Conservation (phyloP, 2,113 vertebrate species). For the Oxyruncus cristatus region DNA sequence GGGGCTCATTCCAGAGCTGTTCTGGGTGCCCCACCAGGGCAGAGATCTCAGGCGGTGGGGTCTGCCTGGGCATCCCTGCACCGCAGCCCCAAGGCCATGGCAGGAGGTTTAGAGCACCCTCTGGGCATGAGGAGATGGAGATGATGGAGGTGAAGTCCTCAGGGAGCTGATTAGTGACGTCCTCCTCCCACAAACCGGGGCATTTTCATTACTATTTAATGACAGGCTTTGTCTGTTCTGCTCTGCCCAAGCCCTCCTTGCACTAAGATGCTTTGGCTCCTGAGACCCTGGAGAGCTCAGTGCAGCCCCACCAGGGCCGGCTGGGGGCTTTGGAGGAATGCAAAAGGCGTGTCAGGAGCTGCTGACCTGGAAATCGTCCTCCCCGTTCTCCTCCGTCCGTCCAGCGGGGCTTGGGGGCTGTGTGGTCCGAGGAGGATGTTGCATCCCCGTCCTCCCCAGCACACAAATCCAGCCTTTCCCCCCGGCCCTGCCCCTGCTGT, state of each 20-base stretch:
- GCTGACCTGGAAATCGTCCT: background rate
- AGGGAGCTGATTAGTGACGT: background rate
- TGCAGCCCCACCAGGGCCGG: background rate
- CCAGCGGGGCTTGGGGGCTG: background rate
- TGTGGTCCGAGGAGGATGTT: background rate
- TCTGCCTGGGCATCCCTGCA: background rate
- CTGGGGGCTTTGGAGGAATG: background rate
- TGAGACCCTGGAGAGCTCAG: background rate
- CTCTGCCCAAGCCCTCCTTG: background rate
- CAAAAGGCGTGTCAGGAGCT: background rate
- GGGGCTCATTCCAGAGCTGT: background rate
- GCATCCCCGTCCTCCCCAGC: background rate
- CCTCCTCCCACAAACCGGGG: background rate
- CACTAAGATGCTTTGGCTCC: background rate
- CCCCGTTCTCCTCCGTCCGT: background rate
- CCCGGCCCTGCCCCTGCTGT: rapidly evolving
- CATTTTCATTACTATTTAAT: background rate
- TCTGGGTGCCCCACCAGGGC: background rate
- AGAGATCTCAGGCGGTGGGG: background rate
- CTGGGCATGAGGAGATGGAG: background rate
- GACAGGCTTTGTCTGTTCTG: background rate
- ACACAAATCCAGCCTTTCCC: background rate
- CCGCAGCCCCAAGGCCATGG: background rate
- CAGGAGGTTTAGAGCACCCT: background rate
- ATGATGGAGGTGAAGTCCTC: background rate